phyloP scores from a whole-genome alignment of 1,140 invertebrate genomes.

The Oryzaephilus surinamensis region DNA sequence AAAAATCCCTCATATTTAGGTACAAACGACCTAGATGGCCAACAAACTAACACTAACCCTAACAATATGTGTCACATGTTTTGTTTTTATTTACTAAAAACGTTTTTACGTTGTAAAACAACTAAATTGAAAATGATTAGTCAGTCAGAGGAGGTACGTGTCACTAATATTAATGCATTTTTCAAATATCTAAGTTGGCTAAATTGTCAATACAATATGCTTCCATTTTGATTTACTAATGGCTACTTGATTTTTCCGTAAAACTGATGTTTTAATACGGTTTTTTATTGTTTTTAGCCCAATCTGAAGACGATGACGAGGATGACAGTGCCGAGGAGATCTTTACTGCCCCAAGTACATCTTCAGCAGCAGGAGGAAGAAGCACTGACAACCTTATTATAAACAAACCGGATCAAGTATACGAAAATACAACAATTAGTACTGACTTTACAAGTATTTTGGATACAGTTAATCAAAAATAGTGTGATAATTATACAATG shows the following conservation, averaged over 20 bases:
- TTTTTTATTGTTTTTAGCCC: slow-evolving; percentile 10
- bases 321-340: slow-evolving; percentile 22
- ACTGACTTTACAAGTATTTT: slow-evolving; percentile 21
- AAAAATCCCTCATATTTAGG: slow-evolving; percentile 15
- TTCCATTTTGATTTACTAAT: too few relatives aligned
- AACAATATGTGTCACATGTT: too few relatives aligned
- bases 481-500: too few relatives aligned
- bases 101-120: too few relatives aligned
- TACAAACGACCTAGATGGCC: too few relatives aligned
- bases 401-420: slow-evolving; percentile 3
- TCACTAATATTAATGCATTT: neutral
- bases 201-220: neutral
- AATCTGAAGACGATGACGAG: slow-evolving; percentile 16
- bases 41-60: too few relatives aligned
- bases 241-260: too few relatives aligned
- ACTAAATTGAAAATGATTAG: too few relatives aligned
- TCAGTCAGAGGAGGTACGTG: too few relatives aligned
- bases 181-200: neutral
- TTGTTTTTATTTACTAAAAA: too few relatives aligned
- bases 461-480: slow-evolving; percentile 15
- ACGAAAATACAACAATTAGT: slow-evolving; percentile 13
- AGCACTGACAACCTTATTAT: slow-evolving; percentile 5
- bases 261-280: too few relatives aligned
- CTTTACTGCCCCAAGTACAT: slow-evolving; percentile 18
- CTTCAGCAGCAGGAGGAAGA: slow-evolving; percentile 8